These are phyloP conservation scores for Eupithecia tripunctaria DNA, from an alignment of 2,888 invertebrate species.

Conservation along the genomic window DNA sequence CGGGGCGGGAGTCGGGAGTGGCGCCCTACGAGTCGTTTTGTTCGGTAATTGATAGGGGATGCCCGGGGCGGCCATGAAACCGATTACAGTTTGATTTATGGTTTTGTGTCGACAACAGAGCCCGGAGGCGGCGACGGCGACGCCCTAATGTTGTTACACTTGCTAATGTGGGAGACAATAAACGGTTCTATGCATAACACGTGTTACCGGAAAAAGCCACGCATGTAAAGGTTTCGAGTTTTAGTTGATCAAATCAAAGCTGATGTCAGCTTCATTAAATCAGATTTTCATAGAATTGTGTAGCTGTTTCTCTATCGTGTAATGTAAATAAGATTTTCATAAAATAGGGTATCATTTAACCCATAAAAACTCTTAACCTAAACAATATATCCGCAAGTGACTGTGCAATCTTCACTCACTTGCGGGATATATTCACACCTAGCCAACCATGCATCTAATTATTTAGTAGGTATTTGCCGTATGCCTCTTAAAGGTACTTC, in stretches of 20 bases:
- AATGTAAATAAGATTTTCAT: background rate
- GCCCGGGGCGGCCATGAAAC: constrained; percentile 52
- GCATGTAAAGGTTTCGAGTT: background rate
- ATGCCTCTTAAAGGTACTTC: background rate
- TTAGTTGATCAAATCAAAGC: background rate
- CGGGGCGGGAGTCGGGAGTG: constrained; percentile 40
- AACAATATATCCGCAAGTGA: no score
- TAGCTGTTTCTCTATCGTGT: background rate
- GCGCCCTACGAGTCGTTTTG: constrained; percentile 49
- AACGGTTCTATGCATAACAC: constrained; percentile 36
- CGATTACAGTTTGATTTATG: constrained; percentile 57
- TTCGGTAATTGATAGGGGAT: constrained; percentile 48
- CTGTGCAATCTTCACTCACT: background rate
- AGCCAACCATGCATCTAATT: background rate
- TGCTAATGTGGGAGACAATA: constrained; percentile 42
- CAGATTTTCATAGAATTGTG: background rate
- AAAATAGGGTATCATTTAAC: background rate
- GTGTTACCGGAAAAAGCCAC: constrained; percentile 24
- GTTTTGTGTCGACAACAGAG: constrained; percentile 50
- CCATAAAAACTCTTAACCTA: background rate
- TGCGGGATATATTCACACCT: background rate
- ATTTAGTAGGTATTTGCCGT: background rate
- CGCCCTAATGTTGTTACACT: constrained; percentile 49
- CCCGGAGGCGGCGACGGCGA: constrained; percentile 46
- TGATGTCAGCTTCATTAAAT: background rate